Evolutionary conservation across 1,140 invertebrate genomes (phyloP).

Genomic region (Drosophila littoralis): DNA sequence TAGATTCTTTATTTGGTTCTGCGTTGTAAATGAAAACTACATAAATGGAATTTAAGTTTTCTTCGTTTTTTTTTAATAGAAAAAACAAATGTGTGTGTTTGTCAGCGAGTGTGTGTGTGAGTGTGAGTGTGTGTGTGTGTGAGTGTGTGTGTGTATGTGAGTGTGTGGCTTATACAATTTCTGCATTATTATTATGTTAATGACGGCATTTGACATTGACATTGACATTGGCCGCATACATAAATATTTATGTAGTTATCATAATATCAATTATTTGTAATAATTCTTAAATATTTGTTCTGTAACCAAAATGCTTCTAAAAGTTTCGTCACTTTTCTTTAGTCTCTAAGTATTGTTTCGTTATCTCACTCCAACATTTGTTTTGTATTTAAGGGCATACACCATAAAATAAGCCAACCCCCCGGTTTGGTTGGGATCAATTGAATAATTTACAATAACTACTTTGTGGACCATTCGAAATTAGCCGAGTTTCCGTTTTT

Average conservation of each 20-base stretch:
- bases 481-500: slow-evolving; percentile 44
- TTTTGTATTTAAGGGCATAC: slow-evolving; percentile 70
- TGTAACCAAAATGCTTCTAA: slow-evolving; percentile 79
- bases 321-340: slow-evolving; percentile 76
- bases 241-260: slow-evolving; percentile 47
- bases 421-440: slow-evolving; percentile 50
- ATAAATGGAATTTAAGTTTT: slow-evolving; percentile 45
- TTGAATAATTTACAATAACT: slow-evolving; percentile 76
- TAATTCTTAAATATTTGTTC: slow-evolving; percentile 71
- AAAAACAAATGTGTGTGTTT: slow-evolving; percentile 65
- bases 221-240: slow-evolving; percentile 49
- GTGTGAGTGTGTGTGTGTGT: slow-evolving; percentile 17
- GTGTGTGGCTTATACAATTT: slow-evolving; percentile 62
- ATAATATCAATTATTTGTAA: slow-evolving; percentile 50
- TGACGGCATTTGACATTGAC: slow-evolving; percentile 51
- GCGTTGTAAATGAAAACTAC: slow-evolving; percentile 48
- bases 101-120: slow-evolving; percentile 21
- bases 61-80: slow-evolving; percentile 63
- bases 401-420: slow-evolving; percentile 33
- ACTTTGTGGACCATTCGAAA: slow-evolving; percentile 75
- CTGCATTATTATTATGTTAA: slow-evolving; percentile 50
- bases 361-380: slow-evolving; percentile 84
- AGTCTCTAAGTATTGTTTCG: slow-evolving; percentile 84
- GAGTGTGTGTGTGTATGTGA: slow-evolving; percentile 15
- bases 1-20: slow-evolving; percentile 31